Evolutionary conservation across 1,140 invertebrate genomes (phyloP).

Genomic region (Pissodes strobi): DNA sequence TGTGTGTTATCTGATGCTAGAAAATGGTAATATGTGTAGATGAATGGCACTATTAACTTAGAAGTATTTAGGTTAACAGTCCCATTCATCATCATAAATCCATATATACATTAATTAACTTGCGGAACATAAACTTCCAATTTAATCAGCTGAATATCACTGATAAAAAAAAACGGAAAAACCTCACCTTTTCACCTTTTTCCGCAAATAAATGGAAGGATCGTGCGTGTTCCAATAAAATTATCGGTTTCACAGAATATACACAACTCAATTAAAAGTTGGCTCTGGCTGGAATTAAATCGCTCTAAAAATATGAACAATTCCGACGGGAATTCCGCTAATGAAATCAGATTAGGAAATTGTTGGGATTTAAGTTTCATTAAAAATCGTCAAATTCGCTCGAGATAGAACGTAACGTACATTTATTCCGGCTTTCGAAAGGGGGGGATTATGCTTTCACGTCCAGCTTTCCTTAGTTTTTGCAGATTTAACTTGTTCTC

Average conservation of each 20-base stretch:
- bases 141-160: conserved; percentile 14
- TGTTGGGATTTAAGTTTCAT: conserved; percentile 1
- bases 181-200: not conserved
- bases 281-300: conserved; percentile 4
- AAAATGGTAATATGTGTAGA: too few species aligned
- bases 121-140: not conserved
- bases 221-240: conserved; percentile 8
- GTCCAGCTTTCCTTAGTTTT: too few species aligned
- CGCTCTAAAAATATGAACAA: conserved; percentile 11
- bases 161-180: not conserved
- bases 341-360: conserved; percentile 11
- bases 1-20: too few species aligned
- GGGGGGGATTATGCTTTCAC: too few species aligned
- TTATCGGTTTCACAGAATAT: not conserved
- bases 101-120: too few species aligned
- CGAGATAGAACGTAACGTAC: too few species aligned
- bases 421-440: too few species aligned
- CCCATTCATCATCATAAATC: too few species aligned
- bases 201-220: conserved; percentile 6
- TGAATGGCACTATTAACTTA: too few species aligned
- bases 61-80: too few species aligned
- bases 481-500: too few species aligned
- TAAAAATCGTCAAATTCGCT: too few species aligned
- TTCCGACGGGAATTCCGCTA: not conserved
- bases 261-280: conserved; percentile 17